These are phyloP conservation scores for Diplodus sargus DNA, from an alignment of 2,797 vertebrate genomes.

Conservation along the genomic window DNA sequence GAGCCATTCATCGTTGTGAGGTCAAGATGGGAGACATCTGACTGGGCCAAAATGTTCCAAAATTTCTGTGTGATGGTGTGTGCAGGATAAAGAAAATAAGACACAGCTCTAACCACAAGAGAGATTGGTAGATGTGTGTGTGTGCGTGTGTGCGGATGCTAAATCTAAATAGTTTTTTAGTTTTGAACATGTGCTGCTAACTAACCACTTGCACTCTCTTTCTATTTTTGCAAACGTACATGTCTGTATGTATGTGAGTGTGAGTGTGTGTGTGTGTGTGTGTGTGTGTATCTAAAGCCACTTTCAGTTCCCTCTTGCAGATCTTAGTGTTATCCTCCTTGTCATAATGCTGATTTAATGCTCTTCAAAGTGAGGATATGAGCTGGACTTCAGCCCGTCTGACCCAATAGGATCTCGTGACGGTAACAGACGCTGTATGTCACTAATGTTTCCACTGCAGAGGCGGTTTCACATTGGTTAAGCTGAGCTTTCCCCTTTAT, in stretches of 20 bases:
- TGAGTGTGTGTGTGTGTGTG: neutral
- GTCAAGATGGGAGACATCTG: conserved; percentile 50
- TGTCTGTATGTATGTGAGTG: neutral
- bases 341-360: conserved; percentile 55
- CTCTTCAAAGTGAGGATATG: conserved; percentile 29
- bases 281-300: conserved; percentile 23
- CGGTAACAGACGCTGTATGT: conserved; percentile 49
- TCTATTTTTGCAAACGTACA: conserved; percentile 24
- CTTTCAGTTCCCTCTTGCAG: conserved; percentile 41
- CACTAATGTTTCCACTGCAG: conserved; percentile 55
- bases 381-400: conserved; percentile 39
- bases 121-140: neutral
- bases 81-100: conserved; percentile 33
- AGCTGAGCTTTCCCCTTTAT: conserved; percentile 48
- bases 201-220: conserved; percentile 23
- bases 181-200: conserved; percentile 47
- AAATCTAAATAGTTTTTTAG: conserved; percentile 40
- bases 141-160: neutral
- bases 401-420: conserved; percentile 45
- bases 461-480: conserved; percentile 69
- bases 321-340: conserved; percentile 30
- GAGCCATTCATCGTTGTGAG: conserved; percentile 59
- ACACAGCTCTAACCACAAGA: neutral
- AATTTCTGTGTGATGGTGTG: conserved; percentile 26
- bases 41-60: conserved; percentile 12